Conservation (phyloP, 35 echinoderm and acorn worm genomes). For the Chiridota heheva region DNA sequence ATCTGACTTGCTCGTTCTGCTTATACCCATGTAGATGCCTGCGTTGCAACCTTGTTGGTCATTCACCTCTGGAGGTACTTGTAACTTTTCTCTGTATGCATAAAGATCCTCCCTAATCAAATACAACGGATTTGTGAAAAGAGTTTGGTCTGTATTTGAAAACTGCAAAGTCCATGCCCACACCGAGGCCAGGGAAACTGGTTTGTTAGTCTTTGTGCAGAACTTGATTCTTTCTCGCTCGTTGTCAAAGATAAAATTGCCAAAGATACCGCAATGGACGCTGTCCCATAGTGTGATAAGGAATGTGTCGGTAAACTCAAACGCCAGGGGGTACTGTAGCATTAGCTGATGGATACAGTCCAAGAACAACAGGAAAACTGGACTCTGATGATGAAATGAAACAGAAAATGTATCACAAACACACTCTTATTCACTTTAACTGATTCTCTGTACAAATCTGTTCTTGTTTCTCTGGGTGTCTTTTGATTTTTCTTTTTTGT, state of each 20-base stretch:
- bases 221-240: slow-evolving; percentile 67
- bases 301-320: slow-evolving; percentile 97
- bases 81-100: slow-evolving; percentile 41
- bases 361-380: slow-evolving; percentile 89
- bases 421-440: not conserved
- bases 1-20: slow-evolving; percentile 12
- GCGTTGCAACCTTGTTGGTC: slow-evolving; percentile 60
- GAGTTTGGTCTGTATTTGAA: slow-evolving; percentile 75
- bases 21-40: slow-evolving; percentile 64
- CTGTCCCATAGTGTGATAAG: slow-evolving; percentile 96
- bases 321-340: slow-evolving; percentile 86
- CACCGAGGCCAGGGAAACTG: slow-evolving; percentile 71
- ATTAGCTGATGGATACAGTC: slow-evolving; percentile 94
- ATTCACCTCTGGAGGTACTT: slow-evolving; percentile 19
- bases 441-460: not conserved
- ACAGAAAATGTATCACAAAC: not conserved
- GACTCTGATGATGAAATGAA: slow-evolving; percentile 54
- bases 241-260: slow-evolving; percentile 87
- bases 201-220: slow-evolving; percentile 10
- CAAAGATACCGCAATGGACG: slow-evolving; percentile 83
- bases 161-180: slow-evolving; percentile 98
- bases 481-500: no score
- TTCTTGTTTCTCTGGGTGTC: no score
- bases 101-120: slow-evolving; percentile 56
- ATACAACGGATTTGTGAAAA: slow-evolving; percentile 96